phyloP scores from a whole-genome alignment of 2,797 vertebrate species.

The Myioborus miniatus region DNA sequence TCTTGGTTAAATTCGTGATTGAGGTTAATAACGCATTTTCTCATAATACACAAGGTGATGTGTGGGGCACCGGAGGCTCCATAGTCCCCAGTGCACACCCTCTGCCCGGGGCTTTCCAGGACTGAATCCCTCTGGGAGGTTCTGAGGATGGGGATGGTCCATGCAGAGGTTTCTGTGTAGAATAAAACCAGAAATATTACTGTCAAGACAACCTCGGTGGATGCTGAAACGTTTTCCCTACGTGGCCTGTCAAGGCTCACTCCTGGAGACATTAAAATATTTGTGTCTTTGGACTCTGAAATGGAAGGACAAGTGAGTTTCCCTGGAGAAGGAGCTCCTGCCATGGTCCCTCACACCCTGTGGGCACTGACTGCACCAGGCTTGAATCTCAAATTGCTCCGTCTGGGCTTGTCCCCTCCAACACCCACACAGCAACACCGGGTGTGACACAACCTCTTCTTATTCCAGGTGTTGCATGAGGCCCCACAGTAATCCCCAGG shows the following conservation, averaged over 20 bases:
- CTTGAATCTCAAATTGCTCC: neutral
- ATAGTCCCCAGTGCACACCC: fast-evolving
- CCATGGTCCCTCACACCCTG: fast-evolving
- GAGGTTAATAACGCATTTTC: neutral
- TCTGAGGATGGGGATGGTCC: fast-evolving
- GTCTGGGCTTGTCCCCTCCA: neutral
- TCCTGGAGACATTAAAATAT: neutral
- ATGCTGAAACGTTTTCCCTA: fast-evolving
- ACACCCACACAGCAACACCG: fast-evolving
- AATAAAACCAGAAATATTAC: neutral
- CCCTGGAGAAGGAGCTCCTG: neutral
- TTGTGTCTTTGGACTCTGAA: fast-evolving
- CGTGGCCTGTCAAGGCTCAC: fast-evolving
- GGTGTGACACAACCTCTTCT: neutral
- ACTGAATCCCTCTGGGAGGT: fast-evolving
- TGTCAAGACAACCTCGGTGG: neutral
- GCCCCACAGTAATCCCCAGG: neutral
- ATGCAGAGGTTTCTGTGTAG: fast-evolving
- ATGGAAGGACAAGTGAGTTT: fast-evolving
- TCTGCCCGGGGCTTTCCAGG: fast-evolving
- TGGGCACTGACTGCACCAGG: fast-evolving
- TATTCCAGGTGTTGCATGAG: fast-evolving
- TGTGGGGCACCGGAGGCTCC: fast-evolving
- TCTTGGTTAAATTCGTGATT: neutral
- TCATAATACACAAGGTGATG: neutral